A percentile compares a stretch with the other conserved stretches of the same genome.
phyloP scores from a whole-genome alignment of 2,888 invertebrate genomes.

The Cecidostiba fungosa region DNA sequence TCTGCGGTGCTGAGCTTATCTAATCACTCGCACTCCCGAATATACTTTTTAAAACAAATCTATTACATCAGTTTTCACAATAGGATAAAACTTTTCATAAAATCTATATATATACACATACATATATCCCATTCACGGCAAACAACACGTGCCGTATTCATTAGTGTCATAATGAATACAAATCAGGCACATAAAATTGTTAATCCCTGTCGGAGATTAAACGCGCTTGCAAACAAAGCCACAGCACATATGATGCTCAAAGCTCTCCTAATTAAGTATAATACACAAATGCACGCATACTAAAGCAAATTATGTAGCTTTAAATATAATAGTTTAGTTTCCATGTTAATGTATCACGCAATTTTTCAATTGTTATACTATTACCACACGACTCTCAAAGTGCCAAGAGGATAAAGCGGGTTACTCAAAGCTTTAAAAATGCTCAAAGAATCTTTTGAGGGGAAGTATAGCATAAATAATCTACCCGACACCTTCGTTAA shows the following conservation, averaged over 20 bases:
- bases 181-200: conserved; percentile 11
- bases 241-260: neutral
- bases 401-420: neutral
- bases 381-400: neutral
- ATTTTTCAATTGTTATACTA: neutral
- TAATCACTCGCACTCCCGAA: neutral
- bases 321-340: neutral
- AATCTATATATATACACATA: neutral
- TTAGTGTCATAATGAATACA: neutral
- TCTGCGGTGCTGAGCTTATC: neutral
- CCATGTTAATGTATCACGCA: neutral
- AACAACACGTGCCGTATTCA: neutral
- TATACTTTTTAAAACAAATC: neutral
- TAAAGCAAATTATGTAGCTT: neutral
- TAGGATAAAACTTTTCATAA: neutral
- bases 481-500: neutral
- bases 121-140: neutral
- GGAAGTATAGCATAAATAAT: neutral
- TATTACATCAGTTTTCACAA: too few relatives aligned
- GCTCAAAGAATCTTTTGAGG: neutral
- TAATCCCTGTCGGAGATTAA: neutral
- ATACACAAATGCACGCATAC: neutral
- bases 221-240: neutral
- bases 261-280: neutral
- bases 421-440: neutral